Conservation (phyloP, 2,113 vertebrate species). For the Rhinolophus sinicus region DNA sequence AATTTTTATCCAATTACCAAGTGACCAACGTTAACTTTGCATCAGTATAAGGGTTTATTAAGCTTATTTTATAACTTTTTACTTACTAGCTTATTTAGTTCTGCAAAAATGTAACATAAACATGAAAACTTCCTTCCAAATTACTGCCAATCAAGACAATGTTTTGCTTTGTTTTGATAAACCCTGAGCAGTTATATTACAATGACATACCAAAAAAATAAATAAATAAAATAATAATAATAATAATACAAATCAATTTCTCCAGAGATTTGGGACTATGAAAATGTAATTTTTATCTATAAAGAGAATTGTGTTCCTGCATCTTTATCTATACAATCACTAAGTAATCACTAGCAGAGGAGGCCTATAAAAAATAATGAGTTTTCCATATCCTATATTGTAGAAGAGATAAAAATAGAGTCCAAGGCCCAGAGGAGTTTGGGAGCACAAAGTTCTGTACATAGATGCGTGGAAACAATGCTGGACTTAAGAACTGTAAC, state of each 20-base stretch:
- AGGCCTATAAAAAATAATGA: constrained; percentile 41
- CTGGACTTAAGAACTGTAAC: background rate
- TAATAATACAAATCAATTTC: background rate
- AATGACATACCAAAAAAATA: background rate
- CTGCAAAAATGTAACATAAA: constrained; percentile 50
- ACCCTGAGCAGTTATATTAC: background rate
- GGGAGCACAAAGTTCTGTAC: background rate
- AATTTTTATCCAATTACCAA: constrained; percentile 70
- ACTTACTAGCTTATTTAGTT: constrained; percentile 40
- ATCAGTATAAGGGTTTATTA: constrained; percentile 45
- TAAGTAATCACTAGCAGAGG: constrained; percentile 38
- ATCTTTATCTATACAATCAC: constrained; percentile 31
- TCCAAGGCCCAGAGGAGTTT: constrained; percentile 22
- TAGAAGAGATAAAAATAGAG: constrained; percentile 52
- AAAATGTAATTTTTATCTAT: constrained; percentile 31
- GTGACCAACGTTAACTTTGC: constrained; percentile 58
- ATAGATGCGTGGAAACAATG: background rate
- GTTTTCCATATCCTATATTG: constrained; percentile 15
- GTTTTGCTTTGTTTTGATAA: constrained; percentile 26
- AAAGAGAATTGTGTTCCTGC: constrained; percentile 5
- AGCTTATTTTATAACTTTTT: constrained; percentile 59
- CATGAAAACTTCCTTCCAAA: constrained; percentile 39
- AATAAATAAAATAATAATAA: background rate
- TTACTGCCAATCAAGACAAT: background rate
- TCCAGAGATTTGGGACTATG: background rate